Evolutionary conservation across 2,888 invertebrate genomes (phyloP), one percentile per base, ranked within the genome.

Genomic region (Prenolepis imparis): DNA sequence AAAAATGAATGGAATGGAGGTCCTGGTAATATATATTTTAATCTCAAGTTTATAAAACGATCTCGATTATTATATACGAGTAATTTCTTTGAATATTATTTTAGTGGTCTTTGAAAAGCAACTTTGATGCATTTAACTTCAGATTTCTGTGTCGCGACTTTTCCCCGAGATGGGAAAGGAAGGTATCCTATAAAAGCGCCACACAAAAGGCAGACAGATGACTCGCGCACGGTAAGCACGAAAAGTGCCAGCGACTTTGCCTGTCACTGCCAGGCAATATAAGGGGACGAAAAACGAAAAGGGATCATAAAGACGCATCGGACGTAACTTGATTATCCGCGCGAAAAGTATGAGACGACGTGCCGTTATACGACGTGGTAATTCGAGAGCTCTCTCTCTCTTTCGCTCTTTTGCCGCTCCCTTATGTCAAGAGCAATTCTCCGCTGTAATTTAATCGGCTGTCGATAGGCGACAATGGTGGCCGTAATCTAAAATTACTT

Each of bases 371-470:
- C 63, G 86, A 84, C 82, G 63, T 82, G 82, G 89, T 89, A 87
- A 89, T 86, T 89, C 84, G 84, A 89, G 67, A 77, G 74, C 77
- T 52, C n/a, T 64, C 61, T 32, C 36, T 41, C 67, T 36, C 36
- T 36, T 41, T 64, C 63, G 59, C 64, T 48, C 55, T 24, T 15
- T 44, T 59, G 28, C 59, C 59, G 21, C 52, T 59, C 82, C 39
- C 64, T 68, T 64, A 32, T 52, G 83, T 86, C 75, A 57, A 63
- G 77, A 81, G 84, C 87, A 83, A 90, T 90, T 86, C 89, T 81
- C 83, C 11, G 78, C 36, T 86, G 88, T 90, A 90, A 90, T 91
- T 91, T 91, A 90, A 90, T 91, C 88, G 88, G 72, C 84, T 80
- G 86, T 88, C 88, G 89, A 91, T 90, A 86, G 85, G 81, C 82